Evolutionary conservation across 2,113 vertebrate species (phyloP).

Genomic region (Xiphophorus hellerii): DNA sequence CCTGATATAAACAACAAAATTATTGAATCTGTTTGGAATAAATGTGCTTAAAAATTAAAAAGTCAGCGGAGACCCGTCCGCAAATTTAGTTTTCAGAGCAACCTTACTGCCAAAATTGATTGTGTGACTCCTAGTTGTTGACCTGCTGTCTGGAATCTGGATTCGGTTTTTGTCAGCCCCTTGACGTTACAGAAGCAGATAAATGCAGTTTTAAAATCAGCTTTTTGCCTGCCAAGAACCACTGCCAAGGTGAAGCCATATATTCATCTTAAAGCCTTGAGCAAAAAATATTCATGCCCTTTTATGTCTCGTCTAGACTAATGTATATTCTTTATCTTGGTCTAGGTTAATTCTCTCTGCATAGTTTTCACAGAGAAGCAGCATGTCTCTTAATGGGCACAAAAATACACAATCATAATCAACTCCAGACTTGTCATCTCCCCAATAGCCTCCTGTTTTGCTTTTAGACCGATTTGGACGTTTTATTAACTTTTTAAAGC

Average conservation of each 20-base stretch:
- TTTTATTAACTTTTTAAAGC: too few species aligned
- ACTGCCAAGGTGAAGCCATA: background rate
- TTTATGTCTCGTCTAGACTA: background rate
- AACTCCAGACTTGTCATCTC: too few species aligned
- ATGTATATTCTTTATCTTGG: background rate
- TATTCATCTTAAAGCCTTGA: background rate
- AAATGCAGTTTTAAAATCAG: background rate
- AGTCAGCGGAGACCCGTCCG: background rate
- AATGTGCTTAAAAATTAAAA: background rate
- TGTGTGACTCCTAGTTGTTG: background rate
- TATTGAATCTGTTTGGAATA: background rate
- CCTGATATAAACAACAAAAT: background rate
- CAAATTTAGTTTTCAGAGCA: background rate
- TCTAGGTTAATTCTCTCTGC: background rate
- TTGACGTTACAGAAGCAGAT: background rate
- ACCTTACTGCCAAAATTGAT: background rate
- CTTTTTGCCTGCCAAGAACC: background rate
- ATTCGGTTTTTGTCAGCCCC: background rate
- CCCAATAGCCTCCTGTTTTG: too few species aligned
- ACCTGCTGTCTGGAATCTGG: background rate
- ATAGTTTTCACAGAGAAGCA: too few species aligned
- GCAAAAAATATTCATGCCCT: background rate
- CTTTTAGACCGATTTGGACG: too few species aligned
- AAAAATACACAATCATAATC: too few species aligned
- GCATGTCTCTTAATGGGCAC: background rate